Percentiles rank a stretch among this genome's conserved stretches.
Conservation (phyloP, 1,140 invertebrate species). For the Procambarus virginalis region DNA sequence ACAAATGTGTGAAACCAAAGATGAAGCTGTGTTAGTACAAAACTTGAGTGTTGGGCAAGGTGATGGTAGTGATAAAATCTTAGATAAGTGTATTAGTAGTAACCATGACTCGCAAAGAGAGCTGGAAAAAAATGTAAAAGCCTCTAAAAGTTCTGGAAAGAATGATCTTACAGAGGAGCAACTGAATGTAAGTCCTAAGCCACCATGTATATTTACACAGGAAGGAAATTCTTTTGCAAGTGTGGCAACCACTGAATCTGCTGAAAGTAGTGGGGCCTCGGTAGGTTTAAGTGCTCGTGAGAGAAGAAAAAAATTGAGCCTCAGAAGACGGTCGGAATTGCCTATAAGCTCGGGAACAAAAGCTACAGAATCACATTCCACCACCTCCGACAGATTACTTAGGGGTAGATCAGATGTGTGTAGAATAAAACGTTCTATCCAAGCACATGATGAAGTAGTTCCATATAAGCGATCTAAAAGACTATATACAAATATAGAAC, state of each 20-base stretch:
- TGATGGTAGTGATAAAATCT: neutral
- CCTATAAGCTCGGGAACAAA: neutral
- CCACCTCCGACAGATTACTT: conserved; percentile 9
- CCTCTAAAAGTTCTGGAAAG: conserved; percentile 4
- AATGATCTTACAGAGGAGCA: neutral
- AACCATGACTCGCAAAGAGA: neutral
- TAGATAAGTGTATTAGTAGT: neutral
- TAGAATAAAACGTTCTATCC: conserved; percentile 19
- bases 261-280: neutral
- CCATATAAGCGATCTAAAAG: neutral
- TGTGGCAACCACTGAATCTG: neutral
- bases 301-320: conserved; percentile 12
- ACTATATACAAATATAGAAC: neutral
- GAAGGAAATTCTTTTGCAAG: neutral
- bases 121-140: neutral
- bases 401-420: conserved; percentile 24
- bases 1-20: conserved; percentile 57
- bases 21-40: conserved; percentile 38
- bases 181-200: neutral
- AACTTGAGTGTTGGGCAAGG: neutral
- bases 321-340: neutral
- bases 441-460: conserved; percentile 1
- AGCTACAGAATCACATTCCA: neutral
- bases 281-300: neutral
- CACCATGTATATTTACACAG: neutral